Conservation (phyloP, 2,888 invertebrate genomes). For the Electrophaes corylata region DNA sequence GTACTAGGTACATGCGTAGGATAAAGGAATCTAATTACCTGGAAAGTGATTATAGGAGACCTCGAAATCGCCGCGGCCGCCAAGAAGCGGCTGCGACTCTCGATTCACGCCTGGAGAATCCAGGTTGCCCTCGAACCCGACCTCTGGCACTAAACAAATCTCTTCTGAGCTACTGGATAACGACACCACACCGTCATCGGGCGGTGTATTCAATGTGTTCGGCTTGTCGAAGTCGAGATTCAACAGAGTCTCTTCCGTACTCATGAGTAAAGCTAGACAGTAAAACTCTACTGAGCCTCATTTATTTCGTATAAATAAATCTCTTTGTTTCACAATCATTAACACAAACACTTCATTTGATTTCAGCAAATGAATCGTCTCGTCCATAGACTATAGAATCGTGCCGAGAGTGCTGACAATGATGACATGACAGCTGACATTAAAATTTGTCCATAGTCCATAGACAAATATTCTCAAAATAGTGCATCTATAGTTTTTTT, state of each 20-base stretch:
- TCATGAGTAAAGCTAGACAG: conserved; percentile 83
- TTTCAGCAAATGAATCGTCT: conserved; percentile 49
- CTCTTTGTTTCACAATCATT: conserved; percentile 83
- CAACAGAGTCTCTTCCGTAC: conserved; percentile 86
- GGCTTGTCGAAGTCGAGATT: conserved; percentile 86
- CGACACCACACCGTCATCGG: conserved; percentile 85
- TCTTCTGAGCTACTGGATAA: conserved; percentile 86
- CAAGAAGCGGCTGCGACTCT: conserved; percentile 97
- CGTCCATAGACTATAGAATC: conserved; percentile 58
- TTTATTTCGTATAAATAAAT: conserved; percentile 78
- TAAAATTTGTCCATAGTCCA: conserved; percentile 45
- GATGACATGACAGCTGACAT: conserved; percentile 45
- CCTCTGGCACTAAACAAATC: conserved; percentile 91
- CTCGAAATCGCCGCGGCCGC: conserved; percentile 90
- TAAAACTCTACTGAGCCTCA: conserved; percentile 77
- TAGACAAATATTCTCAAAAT: too few relatives aligned
- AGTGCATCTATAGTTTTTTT: not conserved
- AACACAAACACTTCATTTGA: conserved; percentile 76
- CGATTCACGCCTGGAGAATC: conserved; percentile 93
- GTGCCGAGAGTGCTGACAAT: conserved; percentile 44
- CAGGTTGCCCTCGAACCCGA: conserved; percentile 92
- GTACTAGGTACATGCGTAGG: conserved; percentile 29
- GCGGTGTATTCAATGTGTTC: conserved; percentile 69
- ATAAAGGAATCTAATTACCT: conserved; percentile 80
- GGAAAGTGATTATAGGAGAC: conserved; percentile 94